These are phyloP conservation scores for Coenonympha arcania DNA, from an alignment of 2,888 invertebrate species.

Conservation along the genomic window DNA sequence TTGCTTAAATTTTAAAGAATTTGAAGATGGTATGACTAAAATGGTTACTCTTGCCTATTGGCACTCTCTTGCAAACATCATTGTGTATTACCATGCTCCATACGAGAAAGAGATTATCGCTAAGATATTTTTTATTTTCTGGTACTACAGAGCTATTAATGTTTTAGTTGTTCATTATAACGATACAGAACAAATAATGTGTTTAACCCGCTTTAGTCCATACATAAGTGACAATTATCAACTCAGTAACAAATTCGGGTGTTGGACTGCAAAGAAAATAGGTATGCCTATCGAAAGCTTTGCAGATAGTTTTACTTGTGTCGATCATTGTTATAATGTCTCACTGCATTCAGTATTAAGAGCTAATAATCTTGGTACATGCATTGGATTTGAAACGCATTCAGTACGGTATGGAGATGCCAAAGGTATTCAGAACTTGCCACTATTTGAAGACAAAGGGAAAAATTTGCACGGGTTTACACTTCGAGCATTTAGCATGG, in stretches of 20 bases:
- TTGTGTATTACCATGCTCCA: constrained; percentile 43
- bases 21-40: constrained; percentile 45
- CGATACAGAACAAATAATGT: constrained; percentile 32
- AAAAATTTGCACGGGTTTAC: constrained; percentile 49
- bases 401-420: constrained; percentile 31
- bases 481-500: constrained; percentile 38
- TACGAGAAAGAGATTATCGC: constrained; percentile 34
- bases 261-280: constrained; percentile 46
- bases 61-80: constrained; percentile 49
- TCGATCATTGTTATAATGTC: constrained; percentile 45
- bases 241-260: constrained; percentile 41
- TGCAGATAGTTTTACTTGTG: constrained; percentile 44
- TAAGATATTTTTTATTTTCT: constrained; percentile 49
- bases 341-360: constrained; percentile 42
- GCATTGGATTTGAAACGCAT: constrained; percentile 44
- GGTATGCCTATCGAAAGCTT: constrained; percentile 42
- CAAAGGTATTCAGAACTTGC: constrained; percentile 18
- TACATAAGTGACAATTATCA: constrained; percentile 40
- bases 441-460: constrained; percentile 47
- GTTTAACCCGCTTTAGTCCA: constrained; percentile 44
- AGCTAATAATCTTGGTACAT: constrained; percentile 47
- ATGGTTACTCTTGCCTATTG: constrained; percentile 42
- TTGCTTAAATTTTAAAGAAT: constrained; percentile 39
- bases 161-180: constrained; percentile 44
- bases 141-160: constrained; percentile 51